Evolutionary conservation across 2,113 vertebrate species (phyloP), one percentile per base, ranked within the genome.

Genomic region (Coryphaenoides rupestris): DNA sequence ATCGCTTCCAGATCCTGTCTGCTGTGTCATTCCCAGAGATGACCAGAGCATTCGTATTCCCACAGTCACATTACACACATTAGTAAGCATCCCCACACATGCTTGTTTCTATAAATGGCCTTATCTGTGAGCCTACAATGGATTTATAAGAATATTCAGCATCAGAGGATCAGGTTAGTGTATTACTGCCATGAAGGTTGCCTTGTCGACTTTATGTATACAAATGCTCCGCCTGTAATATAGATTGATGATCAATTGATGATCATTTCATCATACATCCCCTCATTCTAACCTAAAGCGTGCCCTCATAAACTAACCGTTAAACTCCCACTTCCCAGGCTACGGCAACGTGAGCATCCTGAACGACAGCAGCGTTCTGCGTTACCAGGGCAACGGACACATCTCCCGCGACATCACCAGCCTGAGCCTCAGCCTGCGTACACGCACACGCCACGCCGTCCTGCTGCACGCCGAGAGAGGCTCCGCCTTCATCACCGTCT

Each of bases 391-490:
- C 72, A 98, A 95, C 0, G 92, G 94, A 0, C 88, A 87, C 55
- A 93, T 96, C 74, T 72, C 65, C 63, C 91, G 93, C 69, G 91
- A 92, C 57, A 90, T 98, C 63, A 94, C 90, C 26, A 91, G 78
- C 62, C 66, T 98, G 58, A 16, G 86, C 1, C 87, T 95, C 49
- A 93, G 89, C 64, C 89, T 98, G 70, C 92, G 94, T 70, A 97
- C 95, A 0, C 87, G 82, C 17, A 90, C 85, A 40, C 77, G 80
- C 0, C 85, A 93, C 0, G 82, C 85, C 1, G 80, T 88, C 5
- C 75, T 96, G 26, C 71, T 98, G 15, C 89, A 92, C 0, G 93
- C 94, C 0, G 91, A 93, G 78, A 90, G 88, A 76, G 90, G 87
- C 21, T 83, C 92, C 0, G 90, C 92, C 3, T 92, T 92, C 58